Percentiles rank a stretch among this genome's conserved stretches.
phyloP scores from a whole-genome alignment of 2,888 invertebrate genomes.

The Coelogynopora nodosa region DNA sequence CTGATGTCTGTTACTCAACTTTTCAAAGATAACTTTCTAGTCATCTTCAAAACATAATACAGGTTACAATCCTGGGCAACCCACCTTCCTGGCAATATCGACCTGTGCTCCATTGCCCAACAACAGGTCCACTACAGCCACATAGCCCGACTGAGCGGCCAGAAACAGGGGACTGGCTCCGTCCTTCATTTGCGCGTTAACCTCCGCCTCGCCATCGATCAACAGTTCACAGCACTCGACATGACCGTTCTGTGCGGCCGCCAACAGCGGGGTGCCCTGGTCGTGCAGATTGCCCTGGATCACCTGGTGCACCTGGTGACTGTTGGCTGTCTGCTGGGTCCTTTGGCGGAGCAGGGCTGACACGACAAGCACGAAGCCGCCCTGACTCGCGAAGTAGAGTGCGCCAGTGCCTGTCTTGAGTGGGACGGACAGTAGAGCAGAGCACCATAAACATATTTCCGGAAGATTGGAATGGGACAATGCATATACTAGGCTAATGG shows the following conservation, averaged over 20 bases:
- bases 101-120: background rate
- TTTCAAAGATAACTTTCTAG: no score
- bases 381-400: constrained; percentile 35
- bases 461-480: no score
- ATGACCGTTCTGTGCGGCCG: constrained; percentile 39
- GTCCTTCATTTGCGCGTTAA: constrained; percentile 33
- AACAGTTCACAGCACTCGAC: constrained; percentile 24
- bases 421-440: no score
- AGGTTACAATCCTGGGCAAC: no score
- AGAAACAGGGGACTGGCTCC: constrained; percentile 40
- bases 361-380: constrained; percentile 8
- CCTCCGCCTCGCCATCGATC: constrained; percentile 4
- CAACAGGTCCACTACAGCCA: constrained; percentile 13
- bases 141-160: constrained; percentile 29
- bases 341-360: background rate
- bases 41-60: no score
- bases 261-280: constrained; percentile 27
- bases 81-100: constrained; percentile 34
- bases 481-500: no score
- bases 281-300: constrained; percentile 29
- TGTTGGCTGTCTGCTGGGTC: background rate
- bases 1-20: no score
- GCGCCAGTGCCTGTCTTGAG: constrained; percentile 39
- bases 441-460: no score
- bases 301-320: background rate